Evolutionary conservation across 2,888 invertebrate genomes (phyloP).

Genomic region (Drosophila barbarae): DNA sequence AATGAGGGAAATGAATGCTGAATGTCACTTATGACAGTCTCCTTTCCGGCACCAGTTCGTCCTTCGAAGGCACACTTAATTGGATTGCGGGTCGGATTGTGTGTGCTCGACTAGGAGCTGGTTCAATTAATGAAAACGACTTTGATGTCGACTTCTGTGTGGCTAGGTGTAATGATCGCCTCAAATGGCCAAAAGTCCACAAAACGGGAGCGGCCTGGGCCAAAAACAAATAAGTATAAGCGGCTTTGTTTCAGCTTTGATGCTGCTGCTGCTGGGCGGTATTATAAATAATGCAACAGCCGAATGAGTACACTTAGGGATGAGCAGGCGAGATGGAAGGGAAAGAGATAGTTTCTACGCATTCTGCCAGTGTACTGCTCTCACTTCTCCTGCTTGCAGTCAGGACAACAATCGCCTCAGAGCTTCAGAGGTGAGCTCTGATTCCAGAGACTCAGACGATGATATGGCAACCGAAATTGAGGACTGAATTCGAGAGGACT

Average conservation of each 20-base stretch:
- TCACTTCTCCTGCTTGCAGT: background rate
- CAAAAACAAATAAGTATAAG: conserved; percentile 30
- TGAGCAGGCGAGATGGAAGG: background rate
- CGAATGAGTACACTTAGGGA: background rate
- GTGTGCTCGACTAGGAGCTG: conserved; percentile 17
- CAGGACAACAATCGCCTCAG: conserved; percentile 1
- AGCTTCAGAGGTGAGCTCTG: background rate
- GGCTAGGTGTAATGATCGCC: conserved; percentile 50
- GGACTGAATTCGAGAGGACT: conserved; percentile 12
- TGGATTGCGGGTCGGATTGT: conserved; percentile 44
- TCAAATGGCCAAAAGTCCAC: conserved; percentile 12
- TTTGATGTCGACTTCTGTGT: conserved; percentile 45
- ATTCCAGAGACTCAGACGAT: background rate
- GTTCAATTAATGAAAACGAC: conserved; percentile 50
- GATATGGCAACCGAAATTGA: background rate
- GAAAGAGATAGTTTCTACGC: background rate
- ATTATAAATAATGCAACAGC: conserved; percentile 36
- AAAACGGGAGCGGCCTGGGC: background rate
- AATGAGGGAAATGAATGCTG: background rate
- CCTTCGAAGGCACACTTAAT: conserved; percentile 44
- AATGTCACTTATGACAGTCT: conserved; percentile 44
- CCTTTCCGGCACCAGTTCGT: background rate
- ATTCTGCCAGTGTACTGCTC: background rate
- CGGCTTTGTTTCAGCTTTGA: conserved; percentile 38
- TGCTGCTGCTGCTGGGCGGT: background rate